Evolutionary conservation across 2,888 invertebrate genomes (phyloP).

Genomic region (Physocephala rufipes): DNA sequence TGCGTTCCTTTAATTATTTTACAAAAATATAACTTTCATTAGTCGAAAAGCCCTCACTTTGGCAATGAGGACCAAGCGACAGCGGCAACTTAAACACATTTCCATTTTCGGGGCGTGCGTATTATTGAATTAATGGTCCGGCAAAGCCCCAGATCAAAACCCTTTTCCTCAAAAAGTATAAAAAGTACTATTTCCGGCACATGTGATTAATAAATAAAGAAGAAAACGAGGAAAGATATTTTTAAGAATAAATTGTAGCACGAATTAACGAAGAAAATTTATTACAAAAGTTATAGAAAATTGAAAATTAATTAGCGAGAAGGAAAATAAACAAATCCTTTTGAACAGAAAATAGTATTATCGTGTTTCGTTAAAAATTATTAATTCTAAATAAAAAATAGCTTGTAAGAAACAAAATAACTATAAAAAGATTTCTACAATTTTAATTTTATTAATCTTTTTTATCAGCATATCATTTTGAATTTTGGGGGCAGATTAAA

Average conservation of each 20-base stretch:
- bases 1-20: neutral
- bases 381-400: no score
- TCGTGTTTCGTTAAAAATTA: no score
- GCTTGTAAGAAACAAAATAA: no score
- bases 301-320: neutral
- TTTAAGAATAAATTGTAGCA: no score
- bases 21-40: neutral
- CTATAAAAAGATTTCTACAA: no score
- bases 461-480: neutral
- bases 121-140: neutral
- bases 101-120: neutral
- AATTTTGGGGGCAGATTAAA: neutral
- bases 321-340: no score
- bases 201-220: no score
- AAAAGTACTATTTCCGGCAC: no score
- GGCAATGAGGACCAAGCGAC: neutral
- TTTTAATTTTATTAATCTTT: neutral
- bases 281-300: no score
- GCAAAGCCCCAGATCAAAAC: neutral
- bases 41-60: neutral
- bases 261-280: no score
- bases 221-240: no score
- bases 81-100: neutral
- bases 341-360: no score
- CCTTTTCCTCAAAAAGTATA: neutral